These are phyloP conservation scores for Tethya wilhelma DNA, from an alignment of 37 sponge, comb jelly and placozoan species.

Conservation along the genomic window DNA sequence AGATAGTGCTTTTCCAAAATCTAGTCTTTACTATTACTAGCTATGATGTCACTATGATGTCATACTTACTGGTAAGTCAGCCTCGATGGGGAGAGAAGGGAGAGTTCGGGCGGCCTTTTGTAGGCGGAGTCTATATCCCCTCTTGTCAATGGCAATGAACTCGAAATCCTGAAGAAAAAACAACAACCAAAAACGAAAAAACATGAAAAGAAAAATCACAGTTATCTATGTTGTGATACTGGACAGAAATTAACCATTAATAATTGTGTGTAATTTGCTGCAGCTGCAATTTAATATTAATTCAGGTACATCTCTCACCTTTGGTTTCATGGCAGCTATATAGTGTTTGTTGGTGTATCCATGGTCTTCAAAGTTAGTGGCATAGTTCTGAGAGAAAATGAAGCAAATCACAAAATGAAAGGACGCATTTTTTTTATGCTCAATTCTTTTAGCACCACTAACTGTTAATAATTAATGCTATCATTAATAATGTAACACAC, in stretches of 20 bases:
- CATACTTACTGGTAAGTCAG: slow-evolving; percentile 61
- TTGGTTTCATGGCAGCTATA: slow-evolving; percentile 35
- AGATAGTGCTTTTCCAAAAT: neutral
- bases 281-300: too few species aligned
- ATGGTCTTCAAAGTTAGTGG: slow-evolving; percentile 47
- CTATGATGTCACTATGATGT: slow-evolving; percentile 1
- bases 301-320: too few species aligned
- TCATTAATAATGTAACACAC: too few species aligned
- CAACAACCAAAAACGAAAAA: neutral
- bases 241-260: neutral
- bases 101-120: slow-evolving; percentile 63
- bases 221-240: neutral
- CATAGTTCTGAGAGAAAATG: slow-evolving; percentile 43
- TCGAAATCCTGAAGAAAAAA: slow-evolving; percentile 52
- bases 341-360: slow-evolving; percentile 55
- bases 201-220: neutral
- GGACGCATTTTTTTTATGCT: too few species aligned
- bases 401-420: too few species aligned
- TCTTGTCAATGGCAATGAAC: slow-evolving; percentile 68
- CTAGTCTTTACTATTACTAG: neutral
- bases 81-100: slow-evolving; percentile 41
- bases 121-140: slow-evolving; percentile 59
- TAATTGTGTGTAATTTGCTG: neutral
- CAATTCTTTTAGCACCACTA: too few species aligned
- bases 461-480: too few species aligned